Evolutionary conservation across 2,113 vertebrate species (phyloP), one percentile per base, ranked within the genome.

Genomic region (Cacatua alba): DNA sequence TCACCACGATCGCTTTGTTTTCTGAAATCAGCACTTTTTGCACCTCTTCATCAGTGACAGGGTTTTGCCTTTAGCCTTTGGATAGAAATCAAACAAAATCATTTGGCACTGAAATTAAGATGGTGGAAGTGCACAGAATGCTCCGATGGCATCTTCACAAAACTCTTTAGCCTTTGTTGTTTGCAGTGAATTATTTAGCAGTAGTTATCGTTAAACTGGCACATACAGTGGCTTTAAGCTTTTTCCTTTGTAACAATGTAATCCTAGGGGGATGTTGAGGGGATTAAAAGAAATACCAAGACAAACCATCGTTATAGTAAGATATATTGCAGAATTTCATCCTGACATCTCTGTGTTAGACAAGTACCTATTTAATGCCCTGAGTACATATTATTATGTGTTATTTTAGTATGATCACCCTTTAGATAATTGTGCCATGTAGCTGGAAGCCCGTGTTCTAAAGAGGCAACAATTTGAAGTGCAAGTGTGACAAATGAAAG

Each of bases 101-200:
- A 33, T 85, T 64, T 33, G 21, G 31, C 70, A 10, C 79, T 78
- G 87, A 64, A 95, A 55, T 92, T 71, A 79, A 96, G 77, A 68
- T 70, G 52, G 87, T 8, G 17, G 89, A 87, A 35, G 79, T 13
- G 44, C 82, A 60, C 35, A 65, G 78, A 88, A 77, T 24, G 18
- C 63, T 93, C 63, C 37, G 2, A 3, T 85, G 41, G 39, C 68
- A 84, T 76, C 93, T 86, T 91, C 72, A 76, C 64, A 72, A 28
- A 84, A 70, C 53, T 60, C 81, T 86, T 82, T 60, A 96, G 78
- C 78, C 84, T 97, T 93, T 92, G 49, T 92, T 95, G 75, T 86
- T 94, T 81, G 57, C 94, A 70, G n/a, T 96, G 82, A 90, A 80
- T 95, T 94, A 93, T 97, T 96, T 96, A 94, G 65, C 86, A 86